Conservation (phyloP, 2,888 invertebrate species). For the Erebia palarica region DNA sequence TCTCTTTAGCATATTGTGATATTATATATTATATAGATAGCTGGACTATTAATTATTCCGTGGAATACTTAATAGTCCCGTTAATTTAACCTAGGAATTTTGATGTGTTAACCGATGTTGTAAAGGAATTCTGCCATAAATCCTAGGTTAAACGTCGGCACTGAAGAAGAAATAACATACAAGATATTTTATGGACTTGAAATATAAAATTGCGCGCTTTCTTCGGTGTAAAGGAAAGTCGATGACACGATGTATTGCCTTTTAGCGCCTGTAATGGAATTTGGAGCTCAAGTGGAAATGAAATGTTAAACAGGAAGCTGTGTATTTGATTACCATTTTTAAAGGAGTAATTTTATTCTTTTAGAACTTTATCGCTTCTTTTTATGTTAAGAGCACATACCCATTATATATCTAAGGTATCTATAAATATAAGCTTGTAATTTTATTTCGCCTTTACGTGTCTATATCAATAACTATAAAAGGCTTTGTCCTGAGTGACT, state of each 20-base stretch:
- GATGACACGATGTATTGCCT: constrained; percentile 18
- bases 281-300: constrained; percentile 13
- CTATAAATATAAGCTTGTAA: no score
- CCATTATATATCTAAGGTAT: not conserved
- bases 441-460: no score
- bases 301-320: constrained; percentile 19
- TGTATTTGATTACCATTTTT: constrained; percentile 23
- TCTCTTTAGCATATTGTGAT: constrained; percentile 14
- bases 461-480: no score
- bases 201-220: constrained; percentile 16
- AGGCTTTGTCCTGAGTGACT: no score
- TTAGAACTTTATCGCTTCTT: not conserved
- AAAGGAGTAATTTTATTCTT: not conserved
- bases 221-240: constrained; percentile 12
- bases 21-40: constrained; percentile 9
- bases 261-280: constrained; percentile 15
- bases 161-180: not conserved
- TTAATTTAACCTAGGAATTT: no score
- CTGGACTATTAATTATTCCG: not conserved
- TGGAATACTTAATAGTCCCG: no score
- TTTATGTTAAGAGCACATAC: not conserved
- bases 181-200: constrained; percentile 9
- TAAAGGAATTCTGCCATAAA: no score
- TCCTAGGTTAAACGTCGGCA: no score
- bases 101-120: no score